Percentiles rank a stretch among this genome's conserved stretches.
These are phyloP conservation scores for Pipistrellus pipistrellus DNA, from an alignment of 2,797 vertebrate species.

Conservation along the genomic window DNA sequence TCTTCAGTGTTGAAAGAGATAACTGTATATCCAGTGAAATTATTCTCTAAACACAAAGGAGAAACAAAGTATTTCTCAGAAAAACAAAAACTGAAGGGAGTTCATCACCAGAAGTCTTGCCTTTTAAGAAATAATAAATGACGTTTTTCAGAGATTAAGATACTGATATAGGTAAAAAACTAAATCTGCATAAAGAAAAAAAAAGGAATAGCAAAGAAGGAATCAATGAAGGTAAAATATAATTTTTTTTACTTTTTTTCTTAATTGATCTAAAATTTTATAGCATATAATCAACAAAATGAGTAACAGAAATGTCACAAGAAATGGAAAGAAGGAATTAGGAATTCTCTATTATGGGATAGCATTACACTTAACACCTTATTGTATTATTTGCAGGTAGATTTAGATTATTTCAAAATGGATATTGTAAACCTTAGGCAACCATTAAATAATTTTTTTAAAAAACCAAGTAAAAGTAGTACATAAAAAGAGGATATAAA, in stretches of 20 bases:
- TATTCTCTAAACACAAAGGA: neutral
- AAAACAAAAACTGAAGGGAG: neutral
- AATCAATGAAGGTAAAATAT: neutral
- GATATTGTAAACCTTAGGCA: neutral
- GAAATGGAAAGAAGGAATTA: neutral
- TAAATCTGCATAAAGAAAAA: neutral
- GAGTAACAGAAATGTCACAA: neutral
- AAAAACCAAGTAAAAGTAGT: neutral
- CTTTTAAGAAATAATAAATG: neutral
- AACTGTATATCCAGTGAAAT: neutral
- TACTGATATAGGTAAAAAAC: neutral
- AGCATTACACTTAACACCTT: neutral
- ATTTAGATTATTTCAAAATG: neutral
- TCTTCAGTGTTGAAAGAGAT: neutral
- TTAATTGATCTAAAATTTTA: conserved; percentile 7
- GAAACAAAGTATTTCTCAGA: neutral
- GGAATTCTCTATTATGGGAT: neutral
- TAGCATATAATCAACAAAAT: neutral
- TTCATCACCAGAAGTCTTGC: neutral
- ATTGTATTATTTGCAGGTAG: neutral
- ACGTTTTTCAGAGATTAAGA: neutral
- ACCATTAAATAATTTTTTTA: neutral
- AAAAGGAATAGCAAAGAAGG: neutral
- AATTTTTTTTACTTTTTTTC: neutral
- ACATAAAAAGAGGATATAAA: conserved; percentile 19